Evolutionary conservation across 2,888 invertebrate genomes (phyloP), one percentile per base, ranked within the genome.

Genomic region (Hololepta plana): DNA sequence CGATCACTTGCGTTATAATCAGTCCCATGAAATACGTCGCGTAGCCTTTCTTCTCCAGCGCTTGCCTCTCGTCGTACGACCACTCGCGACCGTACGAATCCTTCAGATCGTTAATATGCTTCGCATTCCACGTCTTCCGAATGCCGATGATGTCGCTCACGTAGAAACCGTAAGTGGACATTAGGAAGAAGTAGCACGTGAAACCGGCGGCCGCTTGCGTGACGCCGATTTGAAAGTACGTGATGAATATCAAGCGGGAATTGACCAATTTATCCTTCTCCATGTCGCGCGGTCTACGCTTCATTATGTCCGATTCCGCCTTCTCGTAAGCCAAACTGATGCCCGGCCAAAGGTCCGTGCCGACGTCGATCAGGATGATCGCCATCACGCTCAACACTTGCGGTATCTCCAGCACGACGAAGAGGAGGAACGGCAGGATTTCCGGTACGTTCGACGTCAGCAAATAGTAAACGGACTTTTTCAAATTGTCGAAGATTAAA

Each of bases 201-300:
- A 85, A 76, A 5, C 77, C 81, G 20, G 73, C 77, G 20, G 70
- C 70, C 11, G 81, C 75, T 54, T 87, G 85, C 38, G 87, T 79
- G 50, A 85, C 60, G 26, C 85, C 87, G 35, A 87, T 72, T 57
- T 87, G 84, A 34, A 77, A 77, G 49, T 85, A 85, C 1, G 84
- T 71, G 64, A 84, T 73, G 41, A 68, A 73, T 40, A 87, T 72
- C 37, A 87, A 51, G 9, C 31, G 58, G 31, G 47, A 46, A 35
- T 56, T 64, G 1, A 70, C 66, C 3, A 70, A 51, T 31, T 57
- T 62, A 37, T 70, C 67, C 1, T 46, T 43, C 1, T 49, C 49
- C 1, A 50, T 45, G 37, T 65, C 58, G n/a, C 68, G 53, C 1
- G 68, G 68, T 2, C 59, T 60, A 23, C 62, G 56, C 2, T 43